Conservation (phyloP, 1,140 invertebrate genomes). For the Cheumatopsyche charites region DNA sequence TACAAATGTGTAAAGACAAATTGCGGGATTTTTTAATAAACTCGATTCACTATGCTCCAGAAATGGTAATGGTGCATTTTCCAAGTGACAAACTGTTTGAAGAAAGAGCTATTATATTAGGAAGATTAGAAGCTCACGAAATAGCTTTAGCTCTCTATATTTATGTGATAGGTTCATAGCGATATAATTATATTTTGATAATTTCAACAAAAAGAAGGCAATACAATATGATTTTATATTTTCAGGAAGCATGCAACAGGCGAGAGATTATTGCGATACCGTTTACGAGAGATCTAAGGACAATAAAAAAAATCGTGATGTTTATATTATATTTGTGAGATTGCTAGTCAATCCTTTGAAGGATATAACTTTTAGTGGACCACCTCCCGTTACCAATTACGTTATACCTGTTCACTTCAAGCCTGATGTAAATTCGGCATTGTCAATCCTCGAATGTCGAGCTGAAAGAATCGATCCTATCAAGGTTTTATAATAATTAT, state of each 20-base stretch:
- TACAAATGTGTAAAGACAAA: constrained; percentile 73
- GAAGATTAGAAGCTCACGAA: constrained; percentile 86
- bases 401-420: constrained; percentile 59
- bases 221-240: not conserved
- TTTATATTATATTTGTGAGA: constrained; percentile 71
- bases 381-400: constrained; percentile 52
- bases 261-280: constrained; percentile 84
- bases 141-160: constrained; percentile 93
- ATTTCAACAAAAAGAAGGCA: too few species aligned
- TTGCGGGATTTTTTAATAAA: constrained; percentile 83
- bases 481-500: constrained; percentile 57
- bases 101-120: constrained; percentile 91
- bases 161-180: constrained; percentile 64
- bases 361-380: constrained; percentile 55
- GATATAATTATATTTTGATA: not conserved
- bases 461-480: constrained; percentile 81
- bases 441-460: constrained; percentile 81
- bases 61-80: constrained; percentile 87
- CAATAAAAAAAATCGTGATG: constrained; percentile 62
- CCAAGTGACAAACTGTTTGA: constrained; percentile 87
- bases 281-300: constrained; percentile 61
- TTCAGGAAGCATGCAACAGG: constrained; percentile 76
- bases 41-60: constrained; percentile 84
- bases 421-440: constrained; percentile 78
- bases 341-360: constrained; percentile 69